Evolutionary conservation across 2,888 invertebrate genomes (phyloP).

Genomic region (Taenaris catops): DNA sequence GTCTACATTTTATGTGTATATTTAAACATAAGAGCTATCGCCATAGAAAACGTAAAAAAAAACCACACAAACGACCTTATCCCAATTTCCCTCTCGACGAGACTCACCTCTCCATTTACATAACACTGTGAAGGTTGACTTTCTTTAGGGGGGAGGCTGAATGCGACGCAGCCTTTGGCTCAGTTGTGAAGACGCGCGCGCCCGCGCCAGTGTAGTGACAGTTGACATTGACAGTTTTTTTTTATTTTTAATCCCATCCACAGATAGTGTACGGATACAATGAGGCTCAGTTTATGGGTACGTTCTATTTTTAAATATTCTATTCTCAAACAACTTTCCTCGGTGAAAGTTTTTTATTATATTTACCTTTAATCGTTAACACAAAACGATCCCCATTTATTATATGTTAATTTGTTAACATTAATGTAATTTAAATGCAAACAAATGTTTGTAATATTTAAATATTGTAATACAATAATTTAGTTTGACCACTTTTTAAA

Average conservation of each 20-base stretch:
- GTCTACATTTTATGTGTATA: no score
- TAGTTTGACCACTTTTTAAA: no score
- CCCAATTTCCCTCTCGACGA: constrained; percentile 29
- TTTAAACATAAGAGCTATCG: constrained; percentile 7
- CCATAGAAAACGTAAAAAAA: constrained; percentile 13
- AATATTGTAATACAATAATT: no score
- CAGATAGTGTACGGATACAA: constrained; percentile 62
- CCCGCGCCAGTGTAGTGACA: constrained; percentile 66
- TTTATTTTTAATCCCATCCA: constrained; percentile 37
- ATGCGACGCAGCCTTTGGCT: constrained; percentile 34
- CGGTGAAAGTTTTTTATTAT: no score
- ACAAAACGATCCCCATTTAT: no score
- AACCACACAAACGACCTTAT: constrained; percentile 29
- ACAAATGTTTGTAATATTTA: no score
- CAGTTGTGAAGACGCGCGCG: constrained; percentile 62
- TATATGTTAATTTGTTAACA: no score
- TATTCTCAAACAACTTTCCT: no score
- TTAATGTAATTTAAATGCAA: no score
- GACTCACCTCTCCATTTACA: constrained; percentile 53
- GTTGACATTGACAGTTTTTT: constrained; percentile 33
- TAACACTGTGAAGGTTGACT: constrained; percentile 73
- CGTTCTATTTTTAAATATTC: constrained; percentile 42
- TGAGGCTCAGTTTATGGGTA: constrained; percentile 73
- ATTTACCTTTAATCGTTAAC: no score
- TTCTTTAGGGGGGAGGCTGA: constrained; percentile 64